Evolutionary conservation across 2,888 invertebrate species (phyloP).

Genomic region (Ypsolopha scabrella): DNA sequence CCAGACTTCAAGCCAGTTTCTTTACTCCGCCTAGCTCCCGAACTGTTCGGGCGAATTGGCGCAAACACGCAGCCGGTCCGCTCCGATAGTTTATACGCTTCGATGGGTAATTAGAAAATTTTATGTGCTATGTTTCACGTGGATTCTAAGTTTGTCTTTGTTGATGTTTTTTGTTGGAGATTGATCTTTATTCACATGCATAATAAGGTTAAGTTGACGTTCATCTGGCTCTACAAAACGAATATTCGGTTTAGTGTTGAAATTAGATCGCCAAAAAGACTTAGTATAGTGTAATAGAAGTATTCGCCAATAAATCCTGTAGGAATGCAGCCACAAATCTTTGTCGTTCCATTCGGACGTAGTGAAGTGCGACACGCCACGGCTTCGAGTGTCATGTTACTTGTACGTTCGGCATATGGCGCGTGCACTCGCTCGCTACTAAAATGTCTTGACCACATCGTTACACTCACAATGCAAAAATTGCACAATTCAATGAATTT

Average conservation of each 20-base stretch:
- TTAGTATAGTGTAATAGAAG: neutral
- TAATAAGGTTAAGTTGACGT: too few relatives aligned
- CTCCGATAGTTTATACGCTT: constrained; percentile 51
- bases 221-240: too few relatives aligned
- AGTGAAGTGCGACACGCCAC: constrained; percentile 29
- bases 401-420: constrained; percentile 41
- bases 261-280: too few relatives aligned
- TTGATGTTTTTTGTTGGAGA: neutral
- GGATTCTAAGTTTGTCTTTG: neutral
- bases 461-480: too few relatives aligned
- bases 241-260: too few relatives aligned
- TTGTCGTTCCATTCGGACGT: neutral
- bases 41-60: constrained; percentile 27
- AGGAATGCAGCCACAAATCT: neutral
- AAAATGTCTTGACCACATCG: constrained; percentile 27
- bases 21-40: constrained; percentile 26
- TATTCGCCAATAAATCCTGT: neutral
- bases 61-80: constrained; percentile 48
- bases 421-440: constrained; percentile 42
- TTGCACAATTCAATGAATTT: too few relatives aligned
- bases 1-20: neutral
- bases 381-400: constrained; percentile 37
- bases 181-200: too few relatives aligned
- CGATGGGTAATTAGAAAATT: constrained; percentile 35
- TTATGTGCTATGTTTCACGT: neutral